phyloP scores from a whole-genome alignment of 2,113 vertebrate species.

The Garra rufa region DNA sequence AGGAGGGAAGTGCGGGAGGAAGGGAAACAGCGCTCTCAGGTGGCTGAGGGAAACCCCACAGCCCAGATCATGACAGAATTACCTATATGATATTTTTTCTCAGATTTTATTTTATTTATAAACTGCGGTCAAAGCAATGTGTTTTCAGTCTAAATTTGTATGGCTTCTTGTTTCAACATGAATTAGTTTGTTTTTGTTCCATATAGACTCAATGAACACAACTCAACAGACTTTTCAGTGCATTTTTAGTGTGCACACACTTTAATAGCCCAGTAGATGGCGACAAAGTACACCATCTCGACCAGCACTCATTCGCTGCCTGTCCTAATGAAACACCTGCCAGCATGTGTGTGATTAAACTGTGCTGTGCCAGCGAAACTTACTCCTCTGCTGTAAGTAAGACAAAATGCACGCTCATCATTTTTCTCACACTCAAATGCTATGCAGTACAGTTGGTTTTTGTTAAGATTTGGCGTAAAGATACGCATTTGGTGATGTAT shows the following conservation, averaged over 20 bases:
- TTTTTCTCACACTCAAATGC: not conserved
- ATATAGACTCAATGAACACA: not conserved
- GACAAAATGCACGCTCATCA: not conserved
- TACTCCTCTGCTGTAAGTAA: not conserved
- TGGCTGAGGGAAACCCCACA: too few species aligned
- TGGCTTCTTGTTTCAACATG: not conserved
- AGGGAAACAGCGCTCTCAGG: too few species aligned
- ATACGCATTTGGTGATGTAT: not conserved
- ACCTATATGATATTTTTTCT: not conserved
- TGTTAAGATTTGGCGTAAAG: not conserved
- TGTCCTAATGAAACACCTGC: constrained; percentile 19
- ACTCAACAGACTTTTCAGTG: not conserved
- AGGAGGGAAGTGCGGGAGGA: too few species aligned
- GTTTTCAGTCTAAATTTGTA: not conserved
- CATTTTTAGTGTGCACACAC: not conserved
- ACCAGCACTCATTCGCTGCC: not conserved
- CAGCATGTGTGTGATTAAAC: not conserved
- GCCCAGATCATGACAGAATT: too few species aligned
- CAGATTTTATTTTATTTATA: not conserved
- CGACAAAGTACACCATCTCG: not conserved
- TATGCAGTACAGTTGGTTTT: not conserved
- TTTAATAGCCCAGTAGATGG: constrained; percentile 41
- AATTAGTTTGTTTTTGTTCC: not conserved
- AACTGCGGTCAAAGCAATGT: not conserved
- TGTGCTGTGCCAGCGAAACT: not conserved